phyloP scores from a whole-genome alignment of 2,113 vertebrate genomes.

The Megaptera novaeangliae region DNA sequence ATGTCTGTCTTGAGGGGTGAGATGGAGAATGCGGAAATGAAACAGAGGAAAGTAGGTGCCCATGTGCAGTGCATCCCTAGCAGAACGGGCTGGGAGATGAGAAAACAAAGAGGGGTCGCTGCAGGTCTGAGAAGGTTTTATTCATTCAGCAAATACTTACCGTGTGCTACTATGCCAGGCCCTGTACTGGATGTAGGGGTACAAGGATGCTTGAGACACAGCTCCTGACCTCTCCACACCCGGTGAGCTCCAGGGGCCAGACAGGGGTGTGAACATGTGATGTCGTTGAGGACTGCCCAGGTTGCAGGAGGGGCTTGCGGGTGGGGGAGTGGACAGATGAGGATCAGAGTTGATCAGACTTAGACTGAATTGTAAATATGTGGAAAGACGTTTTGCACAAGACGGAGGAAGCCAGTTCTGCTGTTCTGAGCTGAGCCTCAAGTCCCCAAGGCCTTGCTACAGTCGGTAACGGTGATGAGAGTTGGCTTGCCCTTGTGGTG shows the following conservation, averaged over 20 bases:
- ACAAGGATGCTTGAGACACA: neutral
- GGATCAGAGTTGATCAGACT: neutral
- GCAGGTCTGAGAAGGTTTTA: neutral
- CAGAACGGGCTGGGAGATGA: too few relatives aligned
- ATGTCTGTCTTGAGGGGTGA: neutral
- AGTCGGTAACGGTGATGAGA: accelerated
- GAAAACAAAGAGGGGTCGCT: accelerated
- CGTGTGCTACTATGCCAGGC: accelerated
- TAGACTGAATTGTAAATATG: neutral
- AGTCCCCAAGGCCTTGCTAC: accelerated
- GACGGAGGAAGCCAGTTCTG: neutral
- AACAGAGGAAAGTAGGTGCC: neutral
- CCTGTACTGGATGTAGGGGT: neutral
- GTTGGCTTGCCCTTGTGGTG: neutral
- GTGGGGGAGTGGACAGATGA: neutral
- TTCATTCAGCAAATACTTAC: neutral
- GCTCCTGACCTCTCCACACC: neutral
- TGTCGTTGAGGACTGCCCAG: accelerated
- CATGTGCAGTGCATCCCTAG: accelerated
- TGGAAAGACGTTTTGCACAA: neutral
- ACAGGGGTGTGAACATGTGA: accelerated
- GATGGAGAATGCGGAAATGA: too few relatives aligned
- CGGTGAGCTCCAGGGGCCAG: neutral
- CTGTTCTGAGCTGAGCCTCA: neutral
- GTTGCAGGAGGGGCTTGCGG: neutral